Base-by-base conservation (phyloP, 1,140 invertebrate species). In the Drosophila carrolli region DNA sequence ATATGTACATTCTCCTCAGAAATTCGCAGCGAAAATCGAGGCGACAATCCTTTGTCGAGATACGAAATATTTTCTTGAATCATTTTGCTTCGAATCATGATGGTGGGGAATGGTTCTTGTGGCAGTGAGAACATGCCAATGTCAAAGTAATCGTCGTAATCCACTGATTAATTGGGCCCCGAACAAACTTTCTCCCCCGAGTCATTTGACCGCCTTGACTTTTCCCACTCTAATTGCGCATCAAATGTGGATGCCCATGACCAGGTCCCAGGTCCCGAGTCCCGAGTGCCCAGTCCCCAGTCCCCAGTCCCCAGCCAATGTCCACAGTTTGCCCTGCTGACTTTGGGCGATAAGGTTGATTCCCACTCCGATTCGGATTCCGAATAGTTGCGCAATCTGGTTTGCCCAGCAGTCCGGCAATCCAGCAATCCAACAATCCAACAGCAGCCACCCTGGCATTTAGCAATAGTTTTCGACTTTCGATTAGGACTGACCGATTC, bases 401-500 rank as follows among this genome's bases (percentile, higher is more conserved):
- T 60, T 32, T 27, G 63, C 59, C 46, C 27, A 9, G 9, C 41
- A 27, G n/a, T 4, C 11, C 8, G 0, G 29, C 29, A 1, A 2
- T 8, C 8, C 8, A 27, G 9, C 41, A 27, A n/a, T 4, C 11
- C 29, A 32, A 7, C 5, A 32, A 8, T 8, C 8, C 29, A 32
- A 6, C 29, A 51, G 29, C 58, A 53, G 16, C 32, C 44, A 35
- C 47, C 57, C 43, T 46, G 56, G 38, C 55, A 63, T 50, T 60
- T 54, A 10, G 50, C 37, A 32, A 23, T 56, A 56, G 54, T 46
- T 46, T 75, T 79, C 29, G 29, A 32, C 29, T 48, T 38, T 38
- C 73, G 82, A 85, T 88, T 88, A 80, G 65, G 78, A 81, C 66
- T 76, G 78, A 73, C 61, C 70, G 75, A 71, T 11, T 75, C 78